Evolutionary conservation across 2,113 vertebrate genomes (phyloP).

Genomic region (Ochotona curzoniae): DNA sequence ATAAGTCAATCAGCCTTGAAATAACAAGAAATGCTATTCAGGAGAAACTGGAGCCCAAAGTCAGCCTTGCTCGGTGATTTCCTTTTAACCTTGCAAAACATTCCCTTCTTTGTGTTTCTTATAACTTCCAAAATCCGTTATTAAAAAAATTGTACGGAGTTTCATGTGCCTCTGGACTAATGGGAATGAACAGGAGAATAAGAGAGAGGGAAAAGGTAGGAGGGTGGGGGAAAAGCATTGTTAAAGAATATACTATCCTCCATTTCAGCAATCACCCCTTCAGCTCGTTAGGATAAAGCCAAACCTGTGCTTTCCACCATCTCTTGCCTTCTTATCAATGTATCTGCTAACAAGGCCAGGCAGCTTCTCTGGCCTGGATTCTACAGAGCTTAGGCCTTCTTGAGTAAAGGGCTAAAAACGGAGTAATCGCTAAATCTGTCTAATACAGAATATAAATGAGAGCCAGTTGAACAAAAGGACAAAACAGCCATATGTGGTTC

Average conservation of each 20-base stretch:
- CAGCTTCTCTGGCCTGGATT: background rate
- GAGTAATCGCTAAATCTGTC: background rate
- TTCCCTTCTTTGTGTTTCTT: slow-evolving; percentile 74
- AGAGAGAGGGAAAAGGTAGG: background rate
- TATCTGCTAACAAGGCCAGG: background rate
- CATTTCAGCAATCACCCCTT: background rate
- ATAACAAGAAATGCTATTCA: slow-evolving; percentile 85
- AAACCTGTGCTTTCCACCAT: background rate
- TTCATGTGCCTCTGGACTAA: background rate
- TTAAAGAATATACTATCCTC: background rate
- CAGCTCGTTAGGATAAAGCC: background rate
- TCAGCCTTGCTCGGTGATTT: slow-evolving; percentile 53
- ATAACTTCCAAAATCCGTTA: background rate
- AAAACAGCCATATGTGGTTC: background rate
- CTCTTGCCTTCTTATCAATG: background rate
- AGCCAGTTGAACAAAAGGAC: background rate
- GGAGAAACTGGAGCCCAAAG: slow-evolving; percentile 79
- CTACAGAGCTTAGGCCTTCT: background rate
- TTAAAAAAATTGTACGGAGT: background rate
- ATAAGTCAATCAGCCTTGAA: slow-evolving; percentile 90
- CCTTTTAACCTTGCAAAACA: slow-evolving; percentile 75
- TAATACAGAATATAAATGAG: background rate
- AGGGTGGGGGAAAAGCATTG: background rate
- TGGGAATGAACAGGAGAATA: background rate
- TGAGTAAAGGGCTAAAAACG: background rate